These are phyloP conservation scores for Norana najaformis DNA, from an alignment of 2,888 invertebrate species.

Conservation along the genomic window DNA sequence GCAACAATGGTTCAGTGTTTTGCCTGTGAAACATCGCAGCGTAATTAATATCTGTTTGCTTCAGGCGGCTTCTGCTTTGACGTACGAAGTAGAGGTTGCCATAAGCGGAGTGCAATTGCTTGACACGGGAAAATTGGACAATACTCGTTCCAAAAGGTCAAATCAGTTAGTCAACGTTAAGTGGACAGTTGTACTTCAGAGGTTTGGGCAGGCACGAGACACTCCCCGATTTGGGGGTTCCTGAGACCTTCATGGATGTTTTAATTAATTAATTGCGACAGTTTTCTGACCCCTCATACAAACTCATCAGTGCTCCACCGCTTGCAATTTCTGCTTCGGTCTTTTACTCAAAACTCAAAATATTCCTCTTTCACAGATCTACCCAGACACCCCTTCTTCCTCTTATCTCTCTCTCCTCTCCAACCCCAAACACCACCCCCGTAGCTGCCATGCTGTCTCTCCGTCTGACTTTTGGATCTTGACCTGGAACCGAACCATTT, in stretches of 20 bases:
- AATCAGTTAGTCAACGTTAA: not conserved
- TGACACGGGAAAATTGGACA: not conserved
- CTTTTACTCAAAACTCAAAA: too few relatives aligned
- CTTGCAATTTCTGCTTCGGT: too few relatives aligned
- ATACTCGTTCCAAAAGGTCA: not conserved
- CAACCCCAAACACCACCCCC: too few relatives aligned
- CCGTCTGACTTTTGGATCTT: too few relatives aligned
- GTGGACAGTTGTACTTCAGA: not conserved
- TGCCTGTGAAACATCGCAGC: not conserved
- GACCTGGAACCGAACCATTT: too few relatives aligned
- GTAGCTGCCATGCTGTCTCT: too few relatives aligned
- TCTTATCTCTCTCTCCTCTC: too few relatives aligned
- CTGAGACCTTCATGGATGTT: not conserved
- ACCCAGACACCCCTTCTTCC: too few relatives aligned
- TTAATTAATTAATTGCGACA: too few relatives aligned
- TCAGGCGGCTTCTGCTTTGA: not conserved
- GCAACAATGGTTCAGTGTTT: not conserved
- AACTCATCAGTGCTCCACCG: too few relatives aligned
- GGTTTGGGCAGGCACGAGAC: not conserved
- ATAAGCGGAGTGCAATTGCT: not conserved
- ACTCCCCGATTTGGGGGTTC: not conserved
- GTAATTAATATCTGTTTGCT: constrained; percentile 6
- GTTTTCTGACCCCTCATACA: too few relatives aligned
- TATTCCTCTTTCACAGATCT: too few relatives aligned
- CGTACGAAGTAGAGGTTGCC: not conserved